Evolutionary conservation across 2,113 vertebrate genomes (phyloP).

Genomic region (Circaetus gallicus): DNA sequence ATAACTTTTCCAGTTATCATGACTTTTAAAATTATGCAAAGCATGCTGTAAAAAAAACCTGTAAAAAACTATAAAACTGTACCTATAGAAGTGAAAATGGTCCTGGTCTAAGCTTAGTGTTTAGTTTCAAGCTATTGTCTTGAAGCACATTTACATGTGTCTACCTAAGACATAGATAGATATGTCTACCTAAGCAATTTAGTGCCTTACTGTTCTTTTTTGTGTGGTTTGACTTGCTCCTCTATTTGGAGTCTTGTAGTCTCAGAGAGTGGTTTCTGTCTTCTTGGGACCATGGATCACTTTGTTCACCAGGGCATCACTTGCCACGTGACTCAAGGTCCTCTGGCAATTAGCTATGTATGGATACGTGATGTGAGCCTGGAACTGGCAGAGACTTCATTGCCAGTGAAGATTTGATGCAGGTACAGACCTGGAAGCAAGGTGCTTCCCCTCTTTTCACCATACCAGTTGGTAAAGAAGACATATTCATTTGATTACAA

Average conservation of each 20-base stretch:
- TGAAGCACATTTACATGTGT: rapidly evolving
- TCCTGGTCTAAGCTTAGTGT: background rate
- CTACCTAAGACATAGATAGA: background rate
- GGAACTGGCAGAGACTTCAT: background rate
- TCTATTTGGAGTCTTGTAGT: background rate
- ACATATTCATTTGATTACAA: background rate
- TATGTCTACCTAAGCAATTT: background rate
- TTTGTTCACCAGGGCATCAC: background rate
- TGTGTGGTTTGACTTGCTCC: background rate
- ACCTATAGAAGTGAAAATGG: background rate
- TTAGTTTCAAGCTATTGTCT: background rate
- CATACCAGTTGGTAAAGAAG: background rate
- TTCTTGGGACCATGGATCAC: background rate
- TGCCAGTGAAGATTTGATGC: background rate
- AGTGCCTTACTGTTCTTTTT: background rate
- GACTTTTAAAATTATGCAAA: background rate
- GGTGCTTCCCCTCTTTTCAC: background rate
- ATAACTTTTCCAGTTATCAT: background rate
- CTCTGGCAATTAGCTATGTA: background rate
- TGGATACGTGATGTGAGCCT: background rate
- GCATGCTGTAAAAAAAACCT: background rate
- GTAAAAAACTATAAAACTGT: background rate
- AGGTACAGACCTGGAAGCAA: background rate
- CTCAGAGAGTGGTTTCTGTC: background rate
- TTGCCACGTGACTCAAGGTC: background rate